Percentiles rank a stretch among this genome's conserved stretches.
Evolutionary conservation across 2,797 vertebrate species (phyloP).

Genomic region (Sciurus carolinensis): DNA sequence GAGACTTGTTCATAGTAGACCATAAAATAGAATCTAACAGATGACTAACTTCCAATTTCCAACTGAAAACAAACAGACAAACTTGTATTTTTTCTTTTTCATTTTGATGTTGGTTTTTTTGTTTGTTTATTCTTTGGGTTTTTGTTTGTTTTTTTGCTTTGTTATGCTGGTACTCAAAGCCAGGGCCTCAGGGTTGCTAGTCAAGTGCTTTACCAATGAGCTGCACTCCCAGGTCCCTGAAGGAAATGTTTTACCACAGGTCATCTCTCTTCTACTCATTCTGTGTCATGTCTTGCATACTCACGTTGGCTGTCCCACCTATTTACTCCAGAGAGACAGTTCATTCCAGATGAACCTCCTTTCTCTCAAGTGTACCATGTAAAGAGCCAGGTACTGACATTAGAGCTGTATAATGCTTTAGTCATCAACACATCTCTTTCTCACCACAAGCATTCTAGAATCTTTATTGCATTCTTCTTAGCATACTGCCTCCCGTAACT

Average conservation of each 20-base stretch:
- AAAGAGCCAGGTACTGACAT: neutral
- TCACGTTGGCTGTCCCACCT: neutral
- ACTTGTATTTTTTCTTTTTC: too few relatives aligned
- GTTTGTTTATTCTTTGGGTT: neutral
- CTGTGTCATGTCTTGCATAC: neutral
- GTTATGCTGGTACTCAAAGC: neutral
- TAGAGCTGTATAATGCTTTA: neutral
- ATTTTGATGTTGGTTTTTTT: neutral
- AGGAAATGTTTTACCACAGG: neutral
- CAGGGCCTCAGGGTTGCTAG: too few relatives aligned
- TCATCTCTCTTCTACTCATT: neutral
- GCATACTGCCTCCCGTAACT: neutral
- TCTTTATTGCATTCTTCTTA: neutral
- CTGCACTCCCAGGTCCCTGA: neutral
- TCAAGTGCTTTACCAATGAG: neutral
- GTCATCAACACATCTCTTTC: neutral
- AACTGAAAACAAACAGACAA: neutral
- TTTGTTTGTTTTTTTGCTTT: neutral
- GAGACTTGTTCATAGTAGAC: neutral
- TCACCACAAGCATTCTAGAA: neutral
- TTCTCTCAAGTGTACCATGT: neutral
- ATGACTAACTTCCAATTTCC: neutral
- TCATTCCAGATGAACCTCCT: too few relatives aligned
- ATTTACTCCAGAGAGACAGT: neutral
- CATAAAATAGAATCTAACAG: neutral